Evolutionary conservation across 2,113 vertebrate species (phyloP).

Genomic region (Elaphurus davidianus): DNA sequence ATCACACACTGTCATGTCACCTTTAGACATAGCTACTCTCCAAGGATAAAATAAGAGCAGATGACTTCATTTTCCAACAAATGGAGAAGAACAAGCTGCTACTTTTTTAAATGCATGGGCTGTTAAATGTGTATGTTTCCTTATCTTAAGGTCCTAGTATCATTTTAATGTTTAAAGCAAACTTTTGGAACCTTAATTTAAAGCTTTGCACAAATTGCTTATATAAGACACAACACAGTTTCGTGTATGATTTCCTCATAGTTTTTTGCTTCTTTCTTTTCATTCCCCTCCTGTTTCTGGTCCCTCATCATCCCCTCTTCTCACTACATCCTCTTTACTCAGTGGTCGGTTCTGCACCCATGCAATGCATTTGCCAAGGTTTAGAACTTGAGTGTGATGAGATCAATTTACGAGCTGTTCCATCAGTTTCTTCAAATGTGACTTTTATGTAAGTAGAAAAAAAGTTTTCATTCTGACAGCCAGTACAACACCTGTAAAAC

Average conservation of each 20-base stretch:
- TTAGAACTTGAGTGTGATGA: conserved; percentile 91
- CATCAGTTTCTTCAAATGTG: conserved; percentile 89
- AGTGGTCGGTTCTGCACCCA: conserved; percentile 89
- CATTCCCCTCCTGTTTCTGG: background rate
- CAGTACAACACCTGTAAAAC: background rate
- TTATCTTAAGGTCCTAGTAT: background rate
- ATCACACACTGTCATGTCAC: background rate
- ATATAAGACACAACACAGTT: background rate
- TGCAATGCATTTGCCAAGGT: conserved; percentile 87
- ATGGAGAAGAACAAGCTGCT: background rate
- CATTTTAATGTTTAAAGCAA: background rate
- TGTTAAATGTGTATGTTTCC: background rate
- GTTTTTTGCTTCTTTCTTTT: background rate
- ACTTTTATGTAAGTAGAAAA: conserved; percentile 91
- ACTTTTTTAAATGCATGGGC: background rate
- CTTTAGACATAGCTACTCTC: background rate
- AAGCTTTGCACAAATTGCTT: conserved; percentile 11
- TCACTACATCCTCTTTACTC: background rate
- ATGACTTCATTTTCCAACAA: background rate
- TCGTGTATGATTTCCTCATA: conserved; percentile 16
- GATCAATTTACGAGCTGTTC: conserved; percentile 84
- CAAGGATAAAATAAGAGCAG: background rate
- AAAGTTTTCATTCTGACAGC: conserved; percentile 13
- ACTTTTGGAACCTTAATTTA: background rate
- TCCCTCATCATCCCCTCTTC: background rate